These are phyloP conservation scores for Cydia strobilella DNA, from an alignment of 1,140 invertebrate genomes.

Conservation along the genomic window DNA sequence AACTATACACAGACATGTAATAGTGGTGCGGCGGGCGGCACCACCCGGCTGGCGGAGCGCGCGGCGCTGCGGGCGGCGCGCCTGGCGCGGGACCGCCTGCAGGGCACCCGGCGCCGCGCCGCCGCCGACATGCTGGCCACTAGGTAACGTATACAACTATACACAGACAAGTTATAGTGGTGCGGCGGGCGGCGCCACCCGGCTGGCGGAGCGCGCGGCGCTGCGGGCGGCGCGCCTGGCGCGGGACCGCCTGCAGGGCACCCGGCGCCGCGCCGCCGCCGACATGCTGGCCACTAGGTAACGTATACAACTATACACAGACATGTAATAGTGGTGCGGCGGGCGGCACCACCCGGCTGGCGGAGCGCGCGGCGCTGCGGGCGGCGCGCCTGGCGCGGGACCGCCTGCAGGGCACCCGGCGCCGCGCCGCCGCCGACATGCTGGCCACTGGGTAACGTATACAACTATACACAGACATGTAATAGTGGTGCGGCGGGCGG, in stretches of 20 bases:
- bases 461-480: not conserved
- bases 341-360: conserved; percentile 56
- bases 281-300: conserved; percentile 63
- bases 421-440: conserved; percentile 55
- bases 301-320: not conserved
- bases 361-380: conserved; percentile 70
- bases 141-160: conserved; percentile 44
- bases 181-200: conserved; percentile 55
- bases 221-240: conserved; percentile 69
- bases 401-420: conserved; percentile 51
- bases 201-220: conserved; percentile 70
- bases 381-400: conserved; percentile 71
- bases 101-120: conserved; percentile 42
- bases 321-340: conserved; percentile 56
- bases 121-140: conserved; percentile 63
- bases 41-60: conserved; percentile 62
- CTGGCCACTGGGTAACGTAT: conserved; percentile 56
- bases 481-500: conserved; percentile 63
- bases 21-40: conserved; percentile 62
- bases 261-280: conserved; percentile 51
- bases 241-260: conserved; percentile 61
- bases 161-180: conserved; percentile 48
- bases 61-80: conserved; percentile 71
- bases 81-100: conserved; percentile 67
- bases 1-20: not conserved